These are phyloP conservation scores for Megaptera novaeangliae DNA, from an alignment of 2,113 vertebrate species.

Conservation along the genomic window DNA sequence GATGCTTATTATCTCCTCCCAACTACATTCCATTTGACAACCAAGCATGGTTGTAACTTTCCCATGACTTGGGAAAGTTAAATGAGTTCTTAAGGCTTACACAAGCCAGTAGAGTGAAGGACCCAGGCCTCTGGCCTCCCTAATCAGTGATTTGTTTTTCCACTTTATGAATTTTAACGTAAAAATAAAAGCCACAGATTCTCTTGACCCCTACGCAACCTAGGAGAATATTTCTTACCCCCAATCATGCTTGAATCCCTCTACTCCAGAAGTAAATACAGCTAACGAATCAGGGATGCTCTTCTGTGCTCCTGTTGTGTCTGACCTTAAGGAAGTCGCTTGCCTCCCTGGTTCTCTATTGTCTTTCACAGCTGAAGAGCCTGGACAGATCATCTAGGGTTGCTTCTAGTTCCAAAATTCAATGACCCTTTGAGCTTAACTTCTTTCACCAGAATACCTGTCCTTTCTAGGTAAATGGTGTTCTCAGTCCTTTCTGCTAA, in stretches of 20 bases:
- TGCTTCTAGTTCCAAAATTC: background rate
- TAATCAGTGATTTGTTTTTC: background rate
- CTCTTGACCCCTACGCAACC: background rate
- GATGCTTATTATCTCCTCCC: background rate
- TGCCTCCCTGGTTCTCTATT: background rate
- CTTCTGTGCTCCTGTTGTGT: background rate
- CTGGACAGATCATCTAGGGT: background rate
- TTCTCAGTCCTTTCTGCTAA: conserved; percentile 63
- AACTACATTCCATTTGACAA: background rate
- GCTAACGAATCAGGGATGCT: background rate
- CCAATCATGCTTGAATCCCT: background rate
- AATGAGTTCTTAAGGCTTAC: background rate
- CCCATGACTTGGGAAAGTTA: background rate
- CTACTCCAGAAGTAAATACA: background rate
- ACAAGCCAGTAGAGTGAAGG: background rate
- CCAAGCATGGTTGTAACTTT: background rate
- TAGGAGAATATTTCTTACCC: background rate
- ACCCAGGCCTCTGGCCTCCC: background rate
- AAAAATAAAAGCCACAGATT: conserved; percentile 5
- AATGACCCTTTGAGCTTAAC: conserved; percentile 31
- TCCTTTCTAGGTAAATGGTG: conserved; percentile 72
- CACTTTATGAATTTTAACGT: background rate
- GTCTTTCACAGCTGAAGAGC: background rate
- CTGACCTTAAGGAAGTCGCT: conserved; percentile 6
- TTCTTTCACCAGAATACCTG: conserved; percentile 54